phyloP scores from a whole-genome alignment of 1,140 invertebrate species.

The Diachasmimorpha longicaudata region DNA sequence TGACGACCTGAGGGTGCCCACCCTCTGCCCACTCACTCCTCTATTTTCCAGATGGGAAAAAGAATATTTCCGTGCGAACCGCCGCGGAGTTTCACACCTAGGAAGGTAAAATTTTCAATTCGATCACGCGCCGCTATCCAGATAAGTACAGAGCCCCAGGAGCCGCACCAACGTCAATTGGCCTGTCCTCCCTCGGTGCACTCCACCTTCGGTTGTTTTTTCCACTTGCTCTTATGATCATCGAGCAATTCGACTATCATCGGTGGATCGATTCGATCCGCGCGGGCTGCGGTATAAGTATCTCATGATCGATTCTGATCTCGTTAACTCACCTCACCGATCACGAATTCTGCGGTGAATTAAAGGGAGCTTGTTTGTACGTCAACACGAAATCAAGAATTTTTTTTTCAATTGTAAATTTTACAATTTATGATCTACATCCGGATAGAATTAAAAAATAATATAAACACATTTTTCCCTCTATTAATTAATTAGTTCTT shows the following conservation, averaged over 20 bases:
- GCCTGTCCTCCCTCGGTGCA: neutral
- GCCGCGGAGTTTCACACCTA: constrained; percentile 25
- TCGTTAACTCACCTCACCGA: constrained; percentile 21
- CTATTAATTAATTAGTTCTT: too few relatives aligned
- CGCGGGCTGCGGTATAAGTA: neutral
- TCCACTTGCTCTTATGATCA: constrained; percentile 21
- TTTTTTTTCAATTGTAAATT: neutral
- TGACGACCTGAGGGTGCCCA: constrained; percentile 24
- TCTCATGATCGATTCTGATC: constrained; percentile 12
- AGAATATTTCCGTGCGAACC: constrained; percentile 20
- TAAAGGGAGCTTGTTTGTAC: neutral
- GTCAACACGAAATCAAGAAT: neutral
- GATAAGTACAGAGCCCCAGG: constrained; percentile 27
- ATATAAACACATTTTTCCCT: too few relatives aligned
- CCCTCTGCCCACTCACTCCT: neutral
- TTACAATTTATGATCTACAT: neutral
- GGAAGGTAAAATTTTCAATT: constrained; percentile 27
- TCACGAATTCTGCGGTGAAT: constrained; percentile 6
- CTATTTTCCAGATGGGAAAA: neutral
- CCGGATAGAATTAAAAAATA: too few relatives aligned
- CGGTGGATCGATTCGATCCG: constrained; percentile 13
- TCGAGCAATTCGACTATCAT: constrained; percentile 25
- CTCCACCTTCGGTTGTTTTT: neutral
- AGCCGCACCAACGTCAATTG: constrained; percentile 25
- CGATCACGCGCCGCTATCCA: constrained; percentile 26